Evolutionary conservation across 2,888 invertebrate species (phyloP).

Genomic region (Phytoseiulus persimilis): DNA sequence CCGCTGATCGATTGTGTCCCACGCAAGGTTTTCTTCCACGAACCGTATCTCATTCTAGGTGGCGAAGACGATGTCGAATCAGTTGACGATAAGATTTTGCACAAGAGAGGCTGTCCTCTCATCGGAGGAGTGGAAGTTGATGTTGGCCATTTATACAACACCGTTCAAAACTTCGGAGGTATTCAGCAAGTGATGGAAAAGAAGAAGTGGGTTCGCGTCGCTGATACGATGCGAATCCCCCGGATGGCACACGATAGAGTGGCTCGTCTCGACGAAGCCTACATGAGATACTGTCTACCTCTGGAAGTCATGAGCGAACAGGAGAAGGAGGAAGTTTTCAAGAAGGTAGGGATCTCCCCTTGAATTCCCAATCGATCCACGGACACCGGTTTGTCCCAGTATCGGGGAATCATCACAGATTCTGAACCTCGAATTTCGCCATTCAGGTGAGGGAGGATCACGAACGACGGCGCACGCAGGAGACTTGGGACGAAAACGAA

Average conservation of each 20-base stretch:
- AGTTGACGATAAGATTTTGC: constrained; percentile 16
- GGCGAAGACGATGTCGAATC: not conserved
- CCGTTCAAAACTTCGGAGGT: constrained; percentile 75
- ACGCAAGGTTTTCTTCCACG: not conserved
- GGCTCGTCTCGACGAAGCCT: constrained; percentile 74
- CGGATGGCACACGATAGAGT: constrained; percentile 62
- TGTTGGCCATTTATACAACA: constrained; percentile 71
- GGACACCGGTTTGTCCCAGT: not conserved
- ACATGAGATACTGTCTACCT: constrained; percentile 78
- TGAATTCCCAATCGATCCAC: not conserved
- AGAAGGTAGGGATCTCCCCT: not conserved
- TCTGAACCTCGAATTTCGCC: constrained; percentile 42
- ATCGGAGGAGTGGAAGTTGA: constrained; percentile 86
- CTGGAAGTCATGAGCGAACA: constrained; percentile 51
- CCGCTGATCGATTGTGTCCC: no score
- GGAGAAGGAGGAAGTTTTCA: constrained; percentile 49
- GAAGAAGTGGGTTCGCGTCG: constrained; percentile 77
- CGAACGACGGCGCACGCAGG: constrained; percentile 52
- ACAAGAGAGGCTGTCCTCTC: constrained; percentile 26
- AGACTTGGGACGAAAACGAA: constrained; percentile 49
- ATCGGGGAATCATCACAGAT: no score
- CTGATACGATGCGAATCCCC: constrained; percentile 75
- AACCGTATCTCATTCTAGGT: not conserved
- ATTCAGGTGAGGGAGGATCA: constrained; percentile 50
- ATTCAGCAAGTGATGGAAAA: constrained; percentile 73